Base-by-base conservation (phyloP, 2,113 vertebrate species). In the Bubo bubo region DNA sequence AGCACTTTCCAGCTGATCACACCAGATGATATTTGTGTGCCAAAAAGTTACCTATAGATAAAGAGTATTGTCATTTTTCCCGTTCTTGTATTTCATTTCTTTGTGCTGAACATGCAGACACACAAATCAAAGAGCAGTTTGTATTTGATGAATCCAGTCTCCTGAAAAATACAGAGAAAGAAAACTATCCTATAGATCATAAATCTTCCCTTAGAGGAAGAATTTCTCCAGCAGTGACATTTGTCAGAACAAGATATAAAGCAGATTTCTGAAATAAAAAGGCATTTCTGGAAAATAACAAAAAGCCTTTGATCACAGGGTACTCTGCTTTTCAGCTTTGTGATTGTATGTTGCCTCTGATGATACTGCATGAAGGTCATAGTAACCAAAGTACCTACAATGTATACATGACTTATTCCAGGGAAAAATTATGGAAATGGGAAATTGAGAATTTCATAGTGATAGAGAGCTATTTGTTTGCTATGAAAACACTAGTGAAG, bases 111-210 rank as follows among this genome's bases (percentile, higher is more conserved):
- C 60, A 14, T 49, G 62, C 64, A 90, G 85, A 55, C 15, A 21
- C 41, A 62, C 88, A 93, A 87, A 94, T 93, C 77, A 86, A 82
- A 85, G 84, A 73, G n/a, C 15, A 63, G 32, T 70, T 95, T 86
- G 35, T 82, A 58, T 86, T 76, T 87, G 74, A 92, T 79, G 59
- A 92, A 79, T 87, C 30, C 21, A 26, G 41, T 60, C 75, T 76
- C 49, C 71, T 76, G 90, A 73, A 95, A 91, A 93, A 79, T 45
- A 88, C 28, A 59, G 50, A 58, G 68, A 81, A 91, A 71, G 41
- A 67, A 86, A 95, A 73, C 50, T 43, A 34, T 93, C 39, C 62
- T 75, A 47, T 32, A 56, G 52, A 62, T 76, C 19, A 7, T 86
- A 93, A 86, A 81, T 84, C 82, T 91, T 88, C 37, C 50, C 41